Evolutionary conservation across 2,113 vertebrate genomes (phyloP).

Genomic region (Bettongia penicillata): DNA sequence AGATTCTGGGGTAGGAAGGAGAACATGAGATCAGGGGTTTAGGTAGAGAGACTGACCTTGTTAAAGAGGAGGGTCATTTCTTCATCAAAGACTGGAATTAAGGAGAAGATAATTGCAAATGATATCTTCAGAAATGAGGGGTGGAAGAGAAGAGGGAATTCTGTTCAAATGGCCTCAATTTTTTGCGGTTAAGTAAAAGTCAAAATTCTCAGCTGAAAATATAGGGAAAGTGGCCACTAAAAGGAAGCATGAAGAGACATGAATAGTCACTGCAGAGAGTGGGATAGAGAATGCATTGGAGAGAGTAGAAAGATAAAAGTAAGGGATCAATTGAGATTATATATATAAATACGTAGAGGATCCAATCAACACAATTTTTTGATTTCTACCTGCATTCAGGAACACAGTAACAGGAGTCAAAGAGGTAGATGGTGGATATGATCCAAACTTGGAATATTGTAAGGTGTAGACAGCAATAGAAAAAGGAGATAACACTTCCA

Average conservation of each 20-base stretch:
- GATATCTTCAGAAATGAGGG: not conserved
- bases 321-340: not conserved
- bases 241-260: not conserved
- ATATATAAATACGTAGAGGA: not conserved
- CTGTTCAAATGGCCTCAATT: not conserved
- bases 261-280: not conserved
- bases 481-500: not conserved
- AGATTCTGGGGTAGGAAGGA: not conserved
- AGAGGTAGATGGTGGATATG: not conserved
- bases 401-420: not conserved
- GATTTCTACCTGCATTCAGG: not conserved
- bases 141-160: not conserved
- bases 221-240: not conserved
- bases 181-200: not conserved
- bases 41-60: not conserved
- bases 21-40: not conserved
- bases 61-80: not conserved
- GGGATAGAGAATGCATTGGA: not conserved
- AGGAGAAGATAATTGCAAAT: not conserved
- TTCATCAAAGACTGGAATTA: not conserved
- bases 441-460: not conserved
- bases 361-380: not conserved
- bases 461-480: not conserved
- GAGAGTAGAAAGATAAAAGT: not conserved
- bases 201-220: not conserved